Evolutionary conservation across 1,140 invertebrate genomes (phyloP).

Genomic region (Metaphire vulgaris): DNA sequence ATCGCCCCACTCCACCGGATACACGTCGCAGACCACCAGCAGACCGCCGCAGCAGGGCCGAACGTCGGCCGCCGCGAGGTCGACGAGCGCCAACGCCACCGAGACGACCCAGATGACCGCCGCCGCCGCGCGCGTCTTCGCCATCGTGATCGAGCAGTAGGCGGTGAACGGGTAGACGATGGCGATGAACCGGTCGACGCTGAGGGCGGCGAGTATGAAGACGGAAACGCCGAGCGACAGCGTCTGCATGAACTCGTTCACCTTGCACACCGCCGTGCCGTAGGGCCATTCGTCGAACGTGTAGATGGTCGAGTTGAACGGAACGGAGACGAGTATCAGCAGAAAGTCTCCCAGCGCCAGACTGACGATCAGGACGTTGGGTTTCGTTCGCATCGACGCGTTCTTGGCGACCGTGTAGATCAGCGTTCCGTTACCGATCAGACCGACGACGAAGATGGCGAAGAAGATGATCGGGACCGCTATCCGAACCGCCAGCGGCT

Average conservation of each 20-base stretch:
- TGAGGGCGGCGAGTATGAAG: slow-evolving; percentile 81
- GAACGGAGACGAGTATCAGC: slow-evolving; percentile 71
- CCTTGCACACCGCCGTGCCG: slow-evolving; percentile 58
- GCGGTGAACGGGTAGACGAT: slow-evolving; percentile 75
- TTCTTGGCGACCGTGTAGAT: slow-evolving; percentile 55
- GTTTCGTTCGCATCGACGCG: slow-evolving; percentile 59
- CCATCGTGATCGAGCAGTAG: slow-evolving; percentile 41
- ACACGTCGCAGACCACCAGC: not conserved
- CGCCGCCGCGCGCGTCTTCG: not conserved
- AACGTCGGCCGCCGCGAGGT: not conserved
- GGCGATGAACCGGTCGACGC: slow-evolving; percentile 77
- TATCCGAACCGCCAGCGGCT: not conserved
- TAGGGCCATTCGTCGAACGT: slow-evolving; percentile 61
- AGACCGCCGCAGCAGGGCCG: not conserved
- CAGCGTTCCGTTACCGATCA: slow-evolving; percentile 81
- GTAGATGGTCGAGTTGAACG: slow-evolving; percentile 73
- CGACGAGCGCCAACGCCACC: not conserved
- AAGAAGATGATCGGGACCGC: slow-evolving; percentile 73
- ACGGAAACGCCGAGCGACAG: slow-evolving; percentile 88
- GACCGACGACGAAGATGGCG: slow-evolving; percentile 77
- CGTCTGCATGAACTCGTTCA: slow-evolving; percentile 78
- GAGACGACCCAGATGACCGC: not conserved
- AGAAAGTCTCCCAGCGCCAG: slow-evolving; percentile 73
- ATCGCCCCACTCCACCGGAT: slow-evolving; percentile 51
- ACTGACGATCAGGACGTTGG: slow-evolving; percentile 76